These are phyloP conservation scores for Hippopotamus amphibius DNA, from an alignment of 2,113 vertebrate genomes.

Conservation along the genomic window DNA sequence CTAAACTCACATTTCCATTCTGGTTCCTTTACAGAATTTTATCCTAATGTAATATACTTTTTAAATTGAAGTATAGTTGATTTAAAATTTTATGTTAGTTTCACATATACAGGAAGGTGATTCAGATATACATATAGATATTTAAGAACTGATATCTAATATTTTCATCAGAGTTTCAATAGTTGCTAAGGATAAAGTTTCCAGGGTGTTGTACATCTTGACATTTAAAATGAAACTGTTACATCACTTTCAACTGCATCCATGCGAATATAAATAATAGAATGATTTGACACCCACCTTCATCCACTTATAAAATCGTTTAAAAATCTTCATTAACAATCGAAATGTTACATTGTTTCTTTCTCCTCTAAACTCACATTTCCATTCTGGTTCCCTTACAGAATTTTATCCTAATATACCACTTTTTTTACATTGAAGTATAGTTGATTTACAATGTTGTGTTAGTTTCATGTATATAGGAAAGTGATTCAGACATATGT, in stretches of 20 bases:
- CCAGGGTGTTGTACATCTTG: constrained; percentile 68
- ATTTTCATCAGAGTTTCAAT: constrained; percentile 27
- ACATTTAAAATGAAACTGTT: constrained; percentile 68
- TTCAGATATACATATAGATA: not conserved
- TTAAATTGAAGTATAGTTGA: not conserved
- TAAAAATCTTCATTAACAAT: constrained; percentile 14
- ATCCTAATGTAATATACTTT: not conserved
- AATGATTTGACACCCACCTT: constrained; percentile 71
- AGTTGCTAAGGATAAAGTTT: constrained; percentile 64
- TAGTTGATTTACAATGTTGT: not conserved
- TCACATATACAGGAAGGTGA: not conserved
- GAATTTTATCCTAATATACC: not conserved
- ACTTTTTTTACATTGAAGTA: not conserved
- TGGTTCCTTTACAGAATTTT: not conserved
- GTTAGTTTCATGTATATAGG: not conserved
- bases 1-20: not conserved
- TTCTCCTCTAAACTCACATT: not conserved
- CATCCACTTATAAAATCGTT: constrained; percentile 68
- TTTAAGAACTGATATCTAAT: not conserved
- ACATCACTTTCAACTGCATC: constrained; percentile 70
- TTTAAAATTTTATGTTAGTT: not conserved
- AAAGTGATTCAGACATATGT: not conserved
- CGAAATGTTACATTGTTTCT: constrained; percentile 8
- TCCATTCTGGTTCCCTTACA: not conserved
- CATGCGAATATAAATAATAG: constrained; percentile 78